Percentiles rank a stretch among this genome's conserved stretches.
Conservation (phyloP, 2,113 vertebrate species). For the Pedetes capensis region DNA sequence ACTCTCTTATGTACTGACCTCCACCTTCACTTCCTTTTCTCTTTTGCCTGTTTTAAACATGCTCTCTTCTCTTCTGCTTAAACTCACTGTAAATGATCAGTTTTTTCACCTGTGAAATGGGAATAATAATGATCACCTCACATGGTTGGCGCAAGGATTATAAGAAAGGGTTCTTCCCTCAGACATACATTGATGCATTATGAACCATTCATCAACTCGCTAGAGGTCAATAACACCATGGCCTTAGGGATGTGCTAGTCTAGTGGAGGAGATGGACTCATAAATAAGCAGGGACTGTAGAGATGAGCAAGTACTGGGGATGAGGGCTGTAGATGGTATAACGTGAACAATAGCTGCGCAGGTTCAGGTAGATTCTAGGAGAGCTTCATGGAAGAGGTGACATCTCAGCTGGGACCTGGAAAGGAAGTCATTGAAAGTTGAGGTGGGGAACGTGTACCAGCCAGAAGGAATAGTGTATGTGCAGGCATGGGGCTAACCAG, state of each 20-base stretch:
- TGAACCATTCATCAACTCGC: not conserved
- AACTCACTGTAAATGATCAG: not conserved
- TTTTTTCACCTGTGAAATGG: not conserved
- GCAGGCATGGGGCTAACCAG: not conserved
- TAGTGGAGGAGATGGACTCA: not conserved
- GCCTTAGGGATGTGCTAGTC: not conserved
- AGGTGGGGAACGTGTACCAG: not conserved
- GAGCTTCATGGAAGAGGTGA: not conserved
- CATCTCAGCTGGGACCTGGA: not conserved
- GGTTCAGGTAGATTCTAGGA: not conserved
- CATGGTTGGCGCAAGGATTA: not conserved
- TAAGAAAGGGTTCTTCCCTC: not conserved
- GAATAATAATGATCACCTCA: accelerated
- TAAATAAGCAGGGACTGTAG: not conserved
- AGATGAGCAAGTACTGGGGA: not conserved
- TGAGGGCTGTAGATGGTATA: not conserved
- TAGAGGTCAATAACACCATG: not conserved
- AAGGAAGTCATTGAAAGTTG: not conserved
- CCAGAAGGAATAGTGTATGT: not conserved
- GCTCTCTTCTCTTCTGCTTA: not conserved
- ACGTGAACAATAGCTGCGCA: not conserved
- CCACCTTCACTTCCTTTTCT: not conserved
- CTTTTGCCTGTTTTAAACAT: no score
- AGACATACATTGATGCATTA: not conserved
- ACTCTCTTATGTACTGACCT: not conserved